phyloP scores from a whole-genome alignment of 2,888 invertebrate species.

The Drosophila algonquin region DNA sequence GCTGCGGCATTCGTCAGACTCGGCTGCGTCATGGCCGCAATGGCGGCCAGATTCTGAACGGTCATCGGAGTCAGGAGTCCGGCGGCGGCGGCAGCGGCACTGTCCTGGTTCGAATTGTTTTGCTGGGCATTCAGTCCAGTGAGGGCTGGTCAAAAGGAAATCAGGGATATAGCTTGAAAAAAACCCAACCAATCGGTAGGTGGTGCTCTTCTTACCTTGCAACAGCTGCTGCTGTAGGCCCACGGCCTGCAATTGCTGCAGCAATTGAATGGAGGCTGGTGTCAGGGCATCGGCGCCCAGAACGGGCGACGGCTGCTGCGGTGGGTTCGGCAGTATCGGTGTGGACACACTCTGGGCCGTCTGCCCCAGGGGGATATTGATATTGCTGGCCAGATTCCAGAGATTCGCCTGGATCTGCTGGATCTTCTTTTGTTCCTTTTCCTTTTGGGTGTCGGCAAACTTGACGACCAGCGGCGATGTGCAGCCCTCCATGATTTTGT shows the following conservation, averaged over 20 bases:
- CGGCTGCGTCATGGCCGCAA: slow-evolving; percentile 87
- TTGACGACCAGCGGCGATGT: slow-evolving; percentile 99
- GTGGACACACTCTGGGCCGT: slow-evolving; percentile 85
- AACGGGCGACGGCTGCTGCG: slow-evolving; percentile 84
- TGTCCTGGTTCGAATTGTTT: slow-evolving; percentile 72
- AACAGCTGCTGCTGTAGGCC: slow-evolving; percentile 87
- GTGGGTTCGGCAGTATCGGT: slow-evolving; percentile 84
- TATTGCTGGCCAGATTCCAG: slow-evolving; percentile 91
- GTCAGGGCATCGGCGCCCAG: slow-evolving; percentile 85
- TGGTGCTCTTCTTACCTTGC: slow-evolving; percentile 84
- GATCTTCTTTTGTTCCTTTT: slow-evolving; percentile 98
- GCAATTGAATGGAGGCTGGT: slow-evolving; percentile 87
- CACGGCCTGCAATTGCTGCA: slow-evolving; percentile 88
- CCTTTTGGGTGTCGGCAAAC: slow-evolving; percentile 99
- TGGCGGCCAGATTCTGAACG: slow-evolving; percentile 95
- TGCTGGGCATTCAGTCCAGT: slow-evolving; percentile 82
- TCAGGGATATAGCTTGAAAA: background rate
- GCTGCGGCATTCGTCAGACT: slow-evolving; percentile 82
- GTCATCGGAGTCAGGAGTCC: slow-evolving; percentile 90
- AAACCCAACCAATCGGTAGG: too few relatives aligned
- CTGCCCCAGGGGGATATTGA: slow-evolving; percentile 85
- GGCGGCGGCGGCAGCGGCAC: slow-evolving; percentile 80
- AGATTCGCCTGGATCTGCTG: slow-evolving; percentile 97
- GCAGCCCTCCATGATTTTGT: slow-evolving; percentile 99
- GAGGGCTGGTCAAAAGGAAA: slow-evolving; percentile 46